Evolutionary conservation across 2,113 vertebrate genomes (phyloP), one percentile per base, ranked within the genome.

Genomic region (Hemichromis elongatus): DNA sequence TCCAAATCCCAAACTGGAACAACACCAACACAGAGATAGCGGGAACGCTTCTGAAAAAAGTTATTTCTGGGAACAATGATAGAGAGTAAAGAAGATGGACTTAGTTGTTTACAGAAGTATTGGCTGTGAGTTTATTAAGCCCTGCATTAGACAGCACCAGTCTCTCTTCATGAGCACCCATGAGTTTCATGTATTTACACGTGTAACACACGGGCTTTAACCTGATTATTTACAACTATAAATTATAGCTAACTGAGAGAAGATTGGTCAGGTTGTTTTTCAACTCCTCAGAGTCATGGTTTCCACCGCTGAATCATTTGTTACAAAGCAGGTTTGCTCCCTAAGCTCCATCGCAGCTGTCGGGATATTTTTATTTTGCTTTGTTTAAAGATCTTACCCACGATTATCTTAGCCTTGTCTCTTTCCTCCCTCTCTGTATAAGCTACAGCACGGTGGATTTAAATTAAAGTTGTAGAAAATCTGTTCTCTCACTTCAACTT

Each of bases 351-450:
- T 73, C 2, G 14, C 66, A 28, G 66, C 40, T 47, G 40, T 28
- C 42, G 26, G 42, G 68, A 73, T 73, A 28, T 28, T 73, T 73
- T 28, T 73, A 73, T 73, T 47, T 47, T 73, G 68, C 68, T 47
- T 47, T 28, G 6, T 47, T 1, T 73, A 73, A 73, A 73, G 68
- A 13, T 9, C 9, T 1, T 47, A 47, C 14, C 24, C 24, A 73
- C 4, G 0, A 73, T 28, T 19, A 47, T 19, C 24, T 28, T 47
- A 18, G 14, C 16, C 28, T 47, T 28, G 42, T 47, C 2, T 11
- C 24, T 47, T 66, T 21, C 59, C 33, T 37, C 19, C 68, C 68
- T 28, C 16, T 28, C 24, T 28, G 0, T 10, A 28, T 12, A 28
- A 47, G 6, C 0, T 4, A 50, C 68, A 47, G 42, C 68, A 11